A percentile compares a stretch with the other conserved stretches of the same genome.
These are phyloP conservation scores for Zaprionus ghesquierei DNA, from an alignment of 1,140 invertebrate genomes.

Conservation along the genomic window DNA sequence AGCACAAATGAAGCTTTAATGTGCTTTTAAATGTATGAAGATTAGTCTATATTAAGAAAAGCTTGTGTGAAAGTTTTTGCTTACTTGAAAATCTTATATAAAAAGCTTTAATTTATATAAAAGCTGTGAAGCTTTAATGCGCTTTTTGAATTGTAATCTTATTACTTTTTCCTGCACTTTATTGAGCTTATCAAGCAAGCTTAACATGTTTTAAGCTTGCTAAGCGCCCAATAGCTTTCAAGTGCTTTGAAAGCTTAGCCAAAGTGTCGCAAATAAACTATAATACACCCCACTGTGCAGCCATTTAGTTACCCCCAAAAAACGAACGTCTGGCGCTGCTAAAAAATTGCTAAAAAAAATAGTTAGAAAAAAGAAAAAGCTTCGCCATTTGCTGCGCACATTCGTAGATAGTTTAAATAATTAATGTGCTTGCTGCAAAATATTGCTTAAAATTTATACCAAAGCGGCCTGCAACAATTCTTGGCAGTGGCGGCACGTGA, in stretches of 20 bases:
- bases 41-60: no score
- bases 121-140: not conserved
- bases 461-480: no score
- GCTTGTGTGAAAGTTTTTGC: no score
- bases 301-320: not conserved
- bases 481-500: slow-evolving; percentile 35
- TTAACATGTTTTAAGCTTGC: not conserved
- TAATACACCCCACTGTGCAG: slow-evolving; percentile 18
- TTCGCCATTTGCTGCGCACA: slow-evolving; percentile 44
- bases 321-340: not conserved
- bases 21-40: no score
- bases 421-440: slow-evolving; percentile 70
- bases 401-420: slow-evolving; percentile 80
- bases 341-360: slow-evolving; percentile 22
- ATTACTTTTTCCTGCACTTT: no score
- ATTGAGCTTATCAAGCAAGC: not conserved
- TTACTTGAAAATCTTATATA: no score
- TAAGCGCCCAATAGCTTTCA: not conserved
- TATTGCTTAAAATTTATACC: slow-evolving; percentile 8
- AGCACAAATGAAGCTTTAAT: not conserved
- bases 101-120: not conserved
- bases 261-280: not conserved
- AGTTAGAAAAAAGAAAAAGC: slow-evolving; percentile 11
- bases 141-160: not conserved
- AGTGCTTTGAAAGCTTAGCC: not conserved